Evolutionary conservation across 1,140 invertebrate species (phyloP).

Genomic region (Philopotamus ludificatus): DNA sequence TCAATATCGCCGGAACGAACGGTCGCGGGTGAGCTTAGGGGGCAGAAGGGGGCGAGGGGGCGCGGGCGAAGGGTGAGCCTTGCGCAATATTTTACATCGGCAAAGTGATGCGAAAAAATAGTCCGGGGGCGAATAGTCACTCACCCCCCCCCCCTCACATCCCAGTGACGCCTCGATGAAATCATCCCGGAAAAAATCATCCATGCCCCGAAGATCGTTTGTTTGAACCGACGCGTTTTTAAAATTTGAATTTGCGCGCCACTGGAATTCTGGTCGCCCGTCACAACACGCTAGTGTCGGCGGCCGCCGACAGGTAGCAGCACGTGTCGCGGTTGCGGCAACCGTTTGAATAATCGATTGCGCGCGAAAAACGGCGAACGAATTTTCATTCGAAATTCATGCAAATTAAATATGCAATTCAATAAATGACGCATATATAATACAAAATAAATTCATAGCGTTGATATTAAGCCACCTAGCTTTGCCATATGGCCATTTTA

Average conservation of each 20-base stretch:
- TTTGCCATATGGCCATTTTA: too few relatives aligned
- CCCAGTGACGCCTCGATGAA: not conserved
- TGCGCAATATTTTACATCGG: constrained; percentile 34
- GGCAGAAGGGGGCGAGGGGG: not conserved
- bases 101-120: constrained; percentile 26
- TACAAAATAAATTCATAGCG: too few relatives aligned
- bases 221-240: not conserved
- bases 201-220: not conserved
- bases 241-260: not conserved
- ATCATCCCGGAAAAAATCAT: not conserved
- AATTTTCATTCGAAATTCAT: too few relatives aligned
- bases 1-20: constrained; percentile 31
- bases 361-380: too few relatives aligned
- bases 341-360: not conserved
- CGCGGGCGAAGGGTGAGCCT: constrained; percentile 8
- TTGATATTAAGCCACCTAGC: too few relatives aligned
- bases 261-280: too few relatives aligned
- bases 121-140: constrained; percentile 6
- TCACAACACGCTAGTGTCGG: too few relatives aligned
- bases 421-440: too few relatives aligned
- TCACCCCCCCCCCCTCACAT: not conserved
- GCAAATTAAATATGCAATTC: too few relatives aligned
- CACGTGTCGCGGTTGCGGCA: not conserved
- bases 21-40: not conserved
- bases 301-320: not conserved